Evolutionary conservation across 2,113 vertebrate genomes (phyloP), one percentile per base, ranked within the genome.

Genomic region (Stigmatopora nigra): DNA sequence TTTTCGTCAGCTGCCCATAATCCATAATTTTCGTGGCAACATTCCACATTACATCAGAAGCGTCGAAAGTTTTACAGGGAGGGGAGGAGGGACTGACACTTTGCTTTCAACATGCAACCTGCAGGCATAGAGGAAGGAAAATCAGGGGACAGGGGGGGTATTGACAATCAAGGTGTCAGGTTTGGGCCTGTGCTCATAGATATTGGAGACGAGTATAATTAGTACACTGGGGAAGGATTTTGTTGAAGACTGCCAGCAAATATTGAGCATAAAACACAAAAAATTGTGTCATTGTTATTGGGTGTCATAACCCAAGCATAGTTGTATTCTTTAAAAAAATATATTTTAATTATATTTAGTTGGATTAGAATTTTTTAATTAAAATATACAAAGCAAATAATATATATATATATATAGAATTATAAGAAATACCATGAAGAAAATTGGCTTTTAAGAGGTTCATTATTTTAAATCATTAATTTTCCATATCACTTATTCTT

Each of bases 51-150:
- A 68, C 4, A 49, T 4, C n/a, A 41, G 47, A 5, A 16, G 41
- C 14, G 52, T n/a, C 22, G 31, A 19, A 67, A 20, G 25, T 19
- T 57, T 69, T n/a, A 65, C 61, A 67, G 61, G 53, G 36, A 67
- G 68, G 74, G 68, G 36, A 67, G 68, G 74, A 68, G 25, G 25
- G 25, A 31, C 25, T 70, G 51, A 73, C 59, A 79, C 45, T 31
- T 65, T 80, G n/a, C 63, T 81, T 75, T 78, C 56, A 71, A 63
- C 67, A 76, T 70, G 63, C 46, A 31, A 65, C 52, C 65, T 11
- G 5, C 70, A 79, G 70, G 64, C 31, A 55, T 7, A 11, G 14
- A 57, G 56, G 19, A 44, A 48, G 16, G 3, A 0, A 8, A 8
- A 49, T 20, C 4, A 11, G 51, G 46, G 46, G 46, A 4, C 38